Evolutionary conservation across 2,888 invertebrate genomes (phyloP).

Genomic region (Cerceris rybyensis): DNA sequence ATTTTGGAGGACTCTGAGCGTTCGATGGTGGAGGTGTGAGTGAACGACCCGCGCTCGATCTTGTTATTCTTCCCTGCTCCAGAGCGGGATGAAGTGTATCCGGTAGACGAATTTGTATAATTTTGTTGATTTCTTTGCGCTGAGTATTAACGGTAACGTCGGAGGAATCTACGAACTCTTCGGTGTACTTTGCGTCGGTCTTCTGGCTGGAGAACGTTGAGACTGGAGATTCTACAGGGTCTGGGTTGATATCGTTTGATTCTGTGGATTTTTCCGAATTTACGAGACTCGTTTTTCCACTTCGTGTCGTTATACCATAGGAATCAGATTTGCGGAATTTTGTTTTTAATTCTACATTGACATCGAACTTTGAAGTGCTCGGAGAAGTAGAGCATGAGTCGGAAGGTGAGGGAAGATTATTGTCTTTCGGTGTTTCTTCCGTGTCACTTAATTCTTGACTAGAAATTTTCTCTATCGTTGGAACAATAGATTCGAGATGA

Average conservation of each 20-base stretch:
- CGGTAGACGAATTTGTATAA: constrained; percentile 16
- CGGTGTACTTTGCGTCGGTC: constrained; percentile 27
- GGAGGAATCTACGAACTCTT: neutral
- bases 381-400: neutral
- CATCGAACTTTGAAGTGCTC: constrained; percentile 5
- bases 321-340: constrained; percentile 41
- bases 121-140: constrained; percentile 17
- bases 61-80: constrained; percentile 58
- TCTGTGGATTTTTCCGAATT: constrained; percentile 15
- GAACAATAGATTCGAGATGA: constrained; percentile 6
- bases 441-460: constrained; percentile 45
- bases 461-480: constrained; percentile 59
- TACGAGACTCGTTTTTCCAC: constrained; percentile 27
- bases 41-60: constrained; percentile 51
- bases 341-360: constrained; percentile 14
- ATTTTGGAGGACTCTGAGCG: constrained; percentile 26
- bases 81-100: constrained; percentile 40
- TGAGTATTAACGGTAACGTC: constrained; percentile 2
- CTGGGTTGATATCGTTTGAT: constrained; percentile 2
- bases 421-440: constrained; percentile 24
- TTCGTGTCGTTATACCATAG: constrained; percentile 42
- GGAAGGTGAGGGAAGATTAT: constrained; percentile 12
- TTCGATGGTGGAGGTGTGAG: constrained; percentile 39
- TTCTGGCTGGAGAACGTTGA: neutral
- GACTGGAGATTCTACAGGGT: neutral